Evolutionary conservation across 2,797 vertebrate genomes (phyloP).

Genomic region (Alfaro cultratus): DNA sequence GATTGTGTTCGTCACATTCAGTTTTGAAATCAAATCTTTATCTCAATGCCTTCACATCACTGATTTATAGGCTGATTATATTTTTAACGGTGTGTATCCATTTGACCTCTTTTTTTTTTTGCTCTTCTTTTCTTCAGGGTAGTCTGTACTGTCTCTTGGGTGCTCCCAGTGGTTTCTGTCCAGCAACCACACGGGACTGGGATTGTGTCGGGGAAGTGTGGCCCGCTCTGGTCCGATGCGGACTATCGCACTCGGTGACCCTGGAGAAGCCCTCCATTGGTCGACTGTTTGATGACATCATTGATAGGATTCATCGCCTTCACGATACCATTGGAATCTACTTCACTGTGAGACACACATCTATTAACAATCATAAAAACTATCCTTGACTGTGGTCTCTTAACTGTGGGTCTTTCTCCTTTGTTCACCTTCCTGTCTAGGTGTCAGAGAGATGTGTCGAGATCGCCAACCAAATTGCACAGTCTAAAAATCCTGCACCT

Average conservation of each 20-base stretch:
- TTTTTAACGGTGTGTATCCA: not conserved
- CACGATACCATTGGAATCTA: slow-evolving; percentile 94
- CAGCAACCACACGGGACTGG: slow-evolving; percentile 92
- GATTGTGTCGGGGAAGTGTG: slow-evolving; percentile 92
- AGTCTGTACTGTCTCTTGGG: slow-evolving; percentile 96
- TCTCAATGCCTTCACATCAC: not conserved
- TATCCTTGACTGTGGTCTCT: not conserved
- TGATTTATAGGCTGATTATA: not conserved
- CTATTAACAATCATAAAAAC: not conserved
- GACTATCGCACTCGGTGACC: slow-evolving; percentile 90
- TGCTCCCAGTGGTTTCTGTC: slow-evolving; percentile 85
- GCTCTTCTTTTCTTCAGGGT: slow-evolving; percentile 77
- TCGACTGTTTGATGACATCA: slow-evolving; percentile 91
- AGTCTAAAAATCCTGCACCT: slow-evolving; percentile 72
- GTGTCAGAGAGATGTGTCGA: slow-evolving; percentile 85
- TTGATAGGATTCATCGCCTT: slow-evolving; percentile 93
- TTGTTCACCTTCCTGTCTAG: slow-evolving; percentile 64
- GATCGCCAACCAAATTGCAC: slow-evolving; percentile 82
- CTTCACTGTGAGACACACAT: slow-evolving; percentile 85
- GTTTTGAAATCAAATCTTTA: not conserved
- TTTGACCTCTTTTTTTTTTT: not conserved
- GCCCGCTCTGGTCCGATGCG: slow-evolving; percentile 93
- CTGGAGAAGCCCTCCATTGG: slow-evolving; percentile 94
- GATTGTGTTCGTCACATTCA: not conserved
- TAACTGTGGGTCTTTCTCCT: slow-evolving; percentile 7